A percentile compares a stretch with the other conserved stretches of the same genome.
Conservation (phyloP, 2,113 vertebrate genomes). For the Syngnathus scovelli region DNA sequence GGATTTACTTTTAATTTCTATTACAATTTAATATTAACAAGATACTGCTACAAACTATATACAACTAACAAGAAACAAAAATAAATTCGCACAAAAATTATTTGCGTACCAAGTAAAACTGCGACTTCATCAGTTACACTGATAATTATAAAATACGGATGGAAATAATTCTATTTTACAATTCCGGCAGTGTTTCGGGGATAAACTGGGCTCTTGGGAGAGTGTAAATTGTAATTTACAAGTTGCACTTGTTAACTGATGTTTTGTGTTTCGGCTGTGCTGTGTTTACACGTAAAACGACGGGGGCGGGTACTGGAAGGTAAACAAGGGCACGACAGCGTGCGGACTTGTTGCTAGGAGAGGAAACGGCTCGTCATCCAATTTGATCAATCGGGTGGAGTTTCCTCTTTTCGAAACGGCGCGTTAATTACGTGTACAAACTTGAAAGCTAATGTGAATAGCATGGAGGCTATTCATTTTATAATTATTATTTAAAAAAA, state of each 20-base stretch:
- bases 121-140: no score
- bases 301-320: not conserved
- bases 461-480: not conserved
- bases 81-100: no score
- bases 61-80: no score
- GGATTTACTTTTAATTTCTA: no score
- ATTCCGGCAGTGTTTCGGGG: no score
- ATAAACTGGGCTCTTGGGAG: no score
- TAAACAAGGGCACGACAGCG: not conserved
- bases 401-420: not conserved
- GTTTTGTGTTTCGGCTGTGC: not conserved
- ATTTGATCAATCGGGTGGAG: conserved; percentile 1
- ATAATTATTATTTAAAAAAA: no score
- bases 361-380: not conserved
- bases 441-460: not conserved
- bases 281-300: not conserved
- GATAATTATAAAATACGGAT: no score
- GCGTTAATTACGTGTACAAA: not conserved
- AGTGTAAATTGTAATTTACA: not conserved
- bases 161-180: no score
- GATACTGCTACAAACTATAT: no score
- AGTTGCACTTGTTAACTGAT: not conserved
- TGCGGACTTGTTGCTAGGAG: conserved; percentile 59
- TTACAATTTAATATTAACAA: no score
- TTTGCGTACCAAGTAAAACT: no score